Evolutionary conservation across 2,113 vertebrate species (phyloP).

Genomic region (Grammomys dolichurus): DNA sequence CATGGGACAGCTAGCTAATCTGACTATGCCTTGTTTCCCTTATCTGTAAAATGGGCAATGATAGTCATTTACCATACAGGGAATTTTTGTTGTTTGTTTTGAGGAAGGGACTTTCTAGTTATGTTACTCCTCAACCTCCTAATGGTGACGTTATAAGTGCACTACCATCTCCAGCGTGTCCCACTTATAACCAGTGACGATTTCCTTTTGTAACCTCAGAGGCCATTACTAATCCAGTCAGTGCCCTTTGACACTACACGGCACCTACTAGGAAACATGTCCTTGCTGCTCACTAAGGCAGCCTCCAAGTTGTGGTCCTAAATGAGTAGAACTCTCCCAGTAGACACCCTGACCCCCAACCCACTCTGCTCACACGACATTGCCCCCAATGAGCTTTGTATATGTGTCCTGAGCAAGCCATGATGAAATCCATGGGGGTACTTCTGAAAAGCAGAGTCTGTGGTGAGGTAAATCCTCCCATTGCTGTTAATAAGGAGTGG

Average conservation of each 20-base stretch:
- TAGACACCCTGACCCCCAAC: background rate
- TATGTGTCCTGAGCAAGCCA: background rate
- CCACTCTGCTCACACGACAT: background rate
- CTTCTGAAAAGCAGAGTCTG: background rate
- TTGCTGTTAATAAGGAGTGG: background rate
- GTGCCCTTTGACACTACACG: background rate
- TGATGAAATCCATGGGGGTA: background rate
- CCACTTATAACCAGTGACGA: background rate
- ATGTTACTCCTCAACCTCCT: background rate
- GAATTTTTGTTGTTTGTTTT: background rate
- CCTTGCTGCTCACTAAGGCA: background rate
- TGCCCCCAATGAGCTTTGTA: background rate
- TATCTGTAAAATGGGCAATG: conserved; percentile 52
- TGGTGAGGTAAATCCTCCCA: background rate
- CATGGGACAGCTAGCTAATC: conserved; percentile 3
- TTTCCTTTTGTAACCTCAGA: background rate
- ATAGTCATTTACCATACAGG: background rate
- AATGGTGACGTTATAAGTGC: background rate
- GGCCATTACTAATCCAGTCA: background rate
- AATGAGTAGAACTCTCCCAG: background rate
- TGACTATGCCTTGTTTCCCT: conserved; percentile 28
- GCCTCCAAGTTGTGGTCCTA: background rate
- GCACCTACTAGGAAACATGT: background rate
- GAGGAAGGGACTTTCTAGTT: background rate
- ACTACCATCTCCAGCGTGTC: background rate